A percentile compares a stretch with the other conserved stretches of the same genome.
These are phyloP conservation scores for Operophtera brumata DNA, from an alignment of 2,888 invertebrate genomes.

Conservation along the genomic window DNA sequence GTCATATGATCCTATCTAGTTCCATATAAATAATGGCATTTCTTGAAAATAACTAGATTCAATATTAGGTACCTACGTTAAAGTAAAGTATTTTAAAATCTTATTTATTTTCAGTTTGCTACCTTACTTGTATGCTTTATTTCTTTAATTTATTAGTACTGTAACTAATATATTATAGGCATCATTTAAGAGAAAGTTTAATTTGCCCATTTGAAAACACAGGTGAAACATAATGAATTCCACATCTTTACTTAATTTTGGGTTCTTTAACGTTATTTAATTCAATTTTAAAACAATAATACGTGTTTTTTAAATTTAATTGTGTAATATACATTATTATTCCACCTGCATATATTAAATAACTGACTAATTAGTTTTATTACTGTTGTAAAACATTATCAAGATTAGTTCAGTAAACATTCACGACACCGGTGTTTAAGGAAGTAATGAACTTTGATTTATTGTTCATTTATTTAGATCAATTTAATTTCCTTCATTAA, in stretches of 20 bases:
- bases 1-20: too few relatives aligned
- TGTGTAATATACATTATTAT: conserved; percentile 33
- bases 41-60: too few relatives aligned
- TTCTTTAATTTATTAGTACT: too few relatives aligned
- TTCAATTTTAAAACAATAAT: conserved; percentile 6
- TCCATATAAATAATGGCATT: too few relatives aligned
- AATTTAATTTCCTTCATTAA: not conserved
- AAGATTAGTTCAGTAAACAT: conserved; percentile 45
- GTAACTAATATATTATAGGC: too few relatives aligned
- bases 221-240: not conserved
- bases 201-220: not conserved
- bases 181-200: too few relatives aligned
- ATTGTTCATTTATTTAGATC: conserved; percentile 11
- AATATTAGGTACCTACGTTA: too few relatives aligned
- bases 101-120: too few relatives aligned
- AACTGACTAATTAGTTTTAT: conserved; percentile 50
- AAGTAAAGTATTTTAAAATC: too few relatives aligned
- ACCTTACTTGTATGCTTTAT: too few relatives aligned
- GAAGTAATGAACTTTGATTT: conserved; percentile 39
- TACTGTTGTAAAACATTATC: conserved; percentile 50
- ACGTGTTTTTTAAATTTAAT: conserved; percentile 22
- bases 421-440: conserved; percentile 37
- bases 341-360: conserved; percentile 47
- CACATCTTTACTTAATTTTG: not conserved
- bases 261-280: not conserved